Evolutionary conservation across 2,113 vertebrate species (phyloP), one percentile per base, ranked within the genome.

Genomic region (Macaca fascicularis): DNA sequence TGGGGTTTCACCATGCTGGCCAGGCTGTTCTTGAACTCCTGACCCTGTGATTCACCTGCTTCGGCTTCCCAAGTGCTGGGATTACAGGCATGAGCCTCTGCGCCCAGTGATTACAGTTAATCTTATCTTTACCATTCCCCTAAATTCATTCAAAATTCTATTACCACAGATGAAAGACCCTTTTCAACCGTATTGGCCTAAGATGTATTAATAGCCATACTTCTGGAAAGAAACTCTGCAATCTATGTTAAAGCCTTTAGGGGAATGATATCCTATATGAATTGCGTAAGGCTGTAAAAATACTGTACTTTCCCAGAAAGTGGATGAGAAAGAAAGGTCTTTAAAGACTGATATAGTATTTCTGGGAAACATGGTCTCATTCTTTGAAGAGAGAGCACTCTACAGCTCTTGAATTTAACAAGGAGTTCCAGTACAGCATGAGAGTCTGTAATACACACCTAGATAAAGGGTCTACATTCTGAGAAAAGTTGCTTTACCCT

Each of bases 111-210:
- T 79, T 43, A 80, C 0, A 61, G 14, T 45, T 81, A 85, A 76
- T 92, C 40, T 89, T 78, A 40, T 64, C 45, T 72, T 88, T 78
- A 87, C 13, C 50, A 83, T 87, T 40, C 4, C 50, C 32, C 19
- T 90, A 52, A 89, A 81, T 93, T 86, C 16, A 81, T 93, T 86
- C 20, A 81, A 81, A 95, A 82, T 70, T 81, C 22, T 86, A 70
- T 22, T 69, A 32, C 14, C 69, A 82, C 6, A 82, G n/a, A 48
- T 40, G 25, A 89, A 72, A 74, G 20, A 45, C 3, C 7, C 22
- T 87, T 87, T 79, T 55, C 43, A 82, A 82, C 72, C 64, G 5
- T 64, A 55, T 32, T 75, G 48, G 35, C n/a, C 67, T 27, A 69
- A 40, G 2, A 81, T 59, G 30, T 38, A 52, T 59, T 61, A 55